Conservation (phyloP, 2,888 invertebrate genomes). For the Drosophila pseudotakahashii region DNA sequence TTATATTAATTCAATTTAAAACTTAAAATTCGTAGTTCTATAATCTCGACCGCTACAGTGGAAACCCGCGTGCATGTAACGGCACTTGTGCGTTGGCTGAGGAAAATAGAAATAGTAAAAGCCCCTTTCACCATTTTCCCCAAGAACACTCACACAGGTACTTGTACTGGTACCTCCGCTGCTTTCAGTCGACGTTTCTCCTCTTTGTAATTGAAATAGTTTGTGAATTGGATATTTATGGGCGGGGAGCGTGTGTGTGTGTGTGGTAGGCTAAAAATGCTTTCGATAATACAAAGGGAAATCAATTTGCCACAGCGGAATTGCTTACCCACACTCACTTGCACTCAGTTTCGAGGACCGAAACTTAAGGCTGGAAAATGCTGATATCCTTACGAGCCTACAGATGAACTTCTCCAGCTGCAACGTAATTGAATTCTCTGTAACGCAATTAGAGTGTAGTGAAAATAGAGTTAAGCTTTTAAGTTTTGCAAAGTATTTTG, state of each 20-base stretch:
- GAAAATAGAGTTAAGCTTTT: neutral
- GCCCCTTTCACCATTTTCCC: slow-evolving; percentile 13
- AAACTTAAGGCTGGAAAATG: slow-evolving; percentile 5
- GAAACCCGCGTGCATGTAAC: slow-evolving; percentile 11
- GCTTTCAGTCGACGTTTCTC: slow-evolving; percentile 26
- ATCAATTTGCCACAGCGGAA: slow-evolving; percentile 75
- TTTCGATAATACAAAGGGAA: slow-evolving; percentile 75
- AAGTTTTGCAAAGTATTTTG: neutral
- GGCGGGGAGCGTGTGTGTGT: slow-evolving; percentile 13
- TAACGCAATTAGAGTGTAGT: slow-evolving; percentile 3
- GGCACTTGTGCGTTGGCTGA: slow-evolving; percentile 34
- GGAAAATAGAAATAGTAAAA: slow-evolving; percentile 25
- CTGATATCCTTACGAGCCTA: slow-evolving; percentile 4
- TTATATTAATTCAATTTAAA: no score
- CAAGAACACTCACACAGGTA: slow-evolving; percentile 21
- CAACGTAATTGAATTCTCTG: slow-evolving; percentile 19
- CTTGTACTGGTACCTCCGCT: slow-evolving; percentile 3
- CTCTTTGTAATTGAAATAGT: slow-evolving; percentile 74
- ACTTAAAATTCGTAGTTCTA: neutral
- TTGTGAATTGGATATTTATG: slow-evolving; percentile 53
- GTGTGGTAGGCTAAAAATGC: slow-evolving; percentile 47
- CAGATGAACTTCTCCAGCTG: slow-evolving; percentile 2
- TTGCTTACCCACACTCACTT: slow-evolving; percentile 52
- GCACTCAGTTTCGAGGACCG: slow-evolving; percentile 5
- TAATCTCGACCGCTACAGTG: neutral